A percentile compares a stretch with the other conserved stretches of the same genome.
phyloP scores from a whole-genome alignment of 2,888 invertebrate genomes.

The Athetis lepigone region DNA sequence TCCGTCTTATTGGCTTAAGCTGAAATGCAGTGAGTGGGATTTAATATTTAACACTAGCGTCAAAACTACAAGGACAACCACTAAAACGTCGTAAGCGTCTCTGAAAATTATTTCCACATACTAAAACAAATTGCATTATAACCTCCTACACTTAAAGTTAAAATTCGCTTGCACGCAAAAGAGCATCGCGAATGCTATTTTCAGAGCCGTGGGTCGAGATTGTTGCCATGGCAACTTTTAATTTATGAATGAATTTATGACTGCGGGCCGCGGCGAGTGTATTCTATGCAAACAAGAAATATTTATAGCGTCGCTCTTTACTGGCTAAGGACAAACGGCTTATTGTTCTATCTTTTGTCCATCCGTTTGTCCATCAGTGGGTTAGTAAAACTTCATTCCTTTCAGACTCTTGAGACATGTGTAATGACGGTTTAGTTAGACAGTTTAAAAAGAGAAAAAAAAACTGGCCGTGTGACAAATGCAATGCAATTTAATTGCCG shows the following conservation, averaged over 20 bases:
- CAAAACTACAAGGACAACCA: slow-evolving; percentile 22
- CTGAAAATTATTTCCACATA: slow-evolving; percentile 2
- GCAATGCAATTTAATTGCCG: not conserved
- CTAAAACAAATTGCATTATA: slow-evolving; percentile 2
- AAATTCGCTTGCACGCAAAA: slow-evolving; percentile 10
- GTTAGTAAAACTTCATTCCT: slow-evolving; percentile 21
- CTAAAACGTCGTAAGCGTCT: slow-evolving; percentile 10
- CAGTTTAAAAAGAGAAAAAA: not conserved
- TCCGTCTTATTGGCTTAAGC: not conserved
- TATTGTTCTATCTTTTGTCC: slow-evolving; percentile 44
- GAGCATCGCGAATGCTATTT: slow-evolving; percentile 44
- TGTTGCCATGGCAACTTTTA: slow-evolving; percentile 58
- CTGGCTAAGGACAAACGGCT: slow-evolving; percentile 23
- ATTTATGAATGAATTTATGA: slow-evolving; percentile 62
- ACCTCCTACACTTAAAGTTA: not conserved
- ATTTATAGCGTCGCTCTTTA: slow-evolving; percentile 48
- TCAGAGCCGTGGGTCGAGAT: slow-evolving; percentile 29
- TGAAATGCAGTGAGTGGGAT: not conserved
- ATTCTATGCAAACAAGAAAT: slow-evolving; percentile 41
- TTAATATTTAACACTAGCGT: slow-evolving; percentile 7
- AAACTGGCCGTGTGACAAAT: not conserved
- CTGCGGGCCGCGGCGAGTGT: slow-evolving; percentile 33
- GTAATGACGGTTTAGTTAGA: not conserved
- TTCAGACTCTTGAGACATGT: not conserved
- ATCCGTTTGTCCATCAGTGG: slow-evolving; percentile 6